Conservation (phyloP, 2,797 vertebrate genomes). For the Zalophus californianus region DNA sequence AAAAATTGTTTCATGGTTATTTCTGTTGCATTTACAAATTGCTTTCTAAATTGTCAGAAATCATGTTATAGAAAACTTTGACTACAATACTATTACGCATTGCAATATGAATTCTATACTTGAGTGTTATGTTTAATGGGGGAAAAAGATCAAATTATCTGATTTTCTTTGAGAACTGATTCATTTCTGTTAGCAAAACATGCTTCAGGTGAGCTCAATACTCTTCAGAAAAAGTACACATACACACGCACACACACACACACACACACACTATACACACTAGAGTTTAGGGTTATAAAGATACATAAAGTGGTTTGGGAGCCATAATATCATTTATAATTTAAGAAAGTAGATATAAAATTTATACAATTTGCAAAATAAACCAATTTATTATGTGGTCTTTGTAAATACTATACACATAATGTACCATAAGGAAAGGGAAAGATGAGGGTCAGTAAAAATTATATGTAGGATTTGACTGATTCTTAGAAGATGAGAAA, state of each 20-base stretch:
- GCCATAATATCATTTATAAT: not conserved
- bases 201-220: not conserved
- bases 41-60: not conserved
- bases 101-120: not conserved
- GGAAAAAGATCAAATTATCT: not conserved
- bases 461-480: not conserved
- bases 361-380: not conserved
- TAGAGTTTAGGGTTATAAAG: not conserved
- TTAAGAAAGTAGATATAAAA: not conserved
- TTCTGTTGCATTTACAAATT: not conserved
- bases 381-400: not conserved
- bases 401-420: not conserved
- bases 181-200: slow-evolving; percentile 41
- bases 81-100: not conserved
- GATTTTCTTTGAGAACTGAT: slow-evolving; percentile 2
- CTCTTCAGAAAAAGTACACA: not conserved
- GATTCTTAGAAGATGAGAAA: not conserved
- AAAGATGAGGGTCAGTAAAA: not conserved
- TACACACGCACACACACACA: not conserved
- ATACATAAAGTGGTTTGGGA: not conserved
- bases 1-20: slow-evolving; percentile 27
- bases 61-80: not conserved
- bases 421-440: not conserved
- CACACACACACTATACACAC: not conserved
- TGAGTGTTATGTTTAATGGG: not conserved